Base-by-base conservation (phyloP, 1,140 invertebrate species). In the Ericerus pela region DNA sequence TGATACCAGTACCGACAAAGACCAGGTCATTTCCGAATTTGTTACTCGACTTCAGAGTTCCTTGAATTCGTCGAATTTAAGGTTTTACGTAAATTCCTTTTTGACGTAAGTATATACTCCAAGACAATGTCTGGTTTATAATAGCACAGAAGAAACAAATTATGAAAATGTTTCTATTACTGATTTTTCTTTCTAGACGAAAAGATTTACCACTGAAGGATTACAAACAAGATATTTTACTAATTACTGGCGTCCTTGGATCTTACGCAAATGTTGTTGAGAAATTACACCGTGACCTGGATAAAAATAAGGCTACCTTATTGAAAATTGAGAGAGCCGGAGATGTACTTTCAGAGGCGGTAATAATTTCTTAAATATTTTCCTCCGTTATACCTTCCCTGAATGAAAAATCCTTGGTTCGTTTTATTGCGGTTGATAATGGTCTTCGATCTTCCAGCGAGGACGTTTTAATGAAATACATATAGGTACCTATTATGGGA, bases 41-140 rank as follows among this genome's bases (percentile, higher is more conserved):
- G 77, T 87, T 57, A 80, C 81, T 43, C 77, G 83, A 31, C 74
- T 92, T 54, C 79, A 82, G 60, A 78, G 82, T 24, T 80, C 82
- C 54, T 79, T 92, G 55, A 93, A 93, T 70, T 77, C 83, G 27
- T 81, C 81, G 65, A 93, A 93, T 70, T 75, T 93, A 55, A 82
- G 83, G 63, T 78, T 78, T 64, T 91, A 86, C 66, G 85, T 88
- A 14, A 77, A 84, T 62, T 78, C 84, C 26, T 90, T 88, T 69
- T 79, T 89, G 67, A 85, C 81, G 83, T 85, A 70, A 75, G 76
- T 74, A 52, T 14, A 27, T 54, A 14, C 12, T 12, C 8, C 30
- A 33, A 8, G 8, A 33, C 30, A 33, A 8, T 33, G n/a, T 33
- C n/a, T 33, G 8, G 30, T 33, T 33, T 33, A 33, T n/a, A n/a